phyloP scores from a whole-genome alignment of 2,113 vertebrate genomes.

The Chauna torquata region DNA sequence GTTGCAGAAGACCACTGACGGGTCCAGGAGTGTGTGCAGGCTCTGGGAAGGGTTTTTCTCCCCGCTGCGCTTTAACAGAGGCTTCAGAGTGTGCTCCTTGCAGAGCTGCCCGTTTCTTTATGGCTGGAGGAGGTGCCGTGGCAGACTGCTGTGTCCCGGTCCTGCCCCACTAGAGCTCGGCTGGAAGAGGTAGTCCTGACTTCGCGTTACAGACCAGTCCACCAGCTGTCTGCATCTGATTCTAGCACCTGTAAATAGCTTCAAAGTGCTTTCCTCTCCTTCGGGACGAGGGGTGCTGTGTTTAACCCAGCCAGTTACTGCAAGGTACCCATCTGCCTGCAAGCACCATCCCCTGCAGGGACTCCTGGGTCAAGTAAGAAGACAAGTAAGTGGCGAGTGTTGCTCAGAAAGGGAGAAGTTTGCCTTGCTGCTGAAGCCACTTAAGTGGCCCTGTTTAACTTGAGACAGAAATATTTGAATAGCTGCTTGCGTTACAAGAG shows the following conservation, averaged over 20 bases:
- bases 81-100: not conserved
- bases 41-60: not conserved
- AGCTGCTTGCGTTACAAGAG: not conserved
- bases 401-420: not conserved
- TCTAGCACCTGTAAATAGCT: not conserved
- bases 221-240: not conserved
- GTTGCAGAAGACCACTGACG: not conserved
- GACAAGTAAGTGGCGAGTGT: not conserved
- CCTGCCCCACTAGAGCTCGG: not conserved
- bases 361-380: not conserved
- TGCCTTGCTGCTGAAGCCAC: not conserved
- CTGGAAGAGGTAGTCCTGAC: not conserved
- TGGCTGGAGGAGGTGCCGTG: no score
- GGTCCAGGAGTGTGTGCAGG: no score
- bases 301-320: not conserved
- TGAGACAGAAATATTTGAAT: not conserved
- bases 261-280: not conserved
- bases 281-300: no score
- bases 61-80: accelerated
- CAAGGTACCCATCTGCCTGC: not conserved
- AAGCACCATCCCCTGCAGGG: no score
- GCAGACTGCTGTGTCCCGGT: not conserved
- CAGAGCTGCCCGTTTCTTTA: not conserved
- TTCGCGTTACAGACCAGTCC: no score
- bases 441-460: not conserved